A percentile compares a stretch with the other conserved stretches of the same genome.
Conservation (phyloP, 2,113 vertebrate species). For the Oxyruncus cristatus region DNA sequence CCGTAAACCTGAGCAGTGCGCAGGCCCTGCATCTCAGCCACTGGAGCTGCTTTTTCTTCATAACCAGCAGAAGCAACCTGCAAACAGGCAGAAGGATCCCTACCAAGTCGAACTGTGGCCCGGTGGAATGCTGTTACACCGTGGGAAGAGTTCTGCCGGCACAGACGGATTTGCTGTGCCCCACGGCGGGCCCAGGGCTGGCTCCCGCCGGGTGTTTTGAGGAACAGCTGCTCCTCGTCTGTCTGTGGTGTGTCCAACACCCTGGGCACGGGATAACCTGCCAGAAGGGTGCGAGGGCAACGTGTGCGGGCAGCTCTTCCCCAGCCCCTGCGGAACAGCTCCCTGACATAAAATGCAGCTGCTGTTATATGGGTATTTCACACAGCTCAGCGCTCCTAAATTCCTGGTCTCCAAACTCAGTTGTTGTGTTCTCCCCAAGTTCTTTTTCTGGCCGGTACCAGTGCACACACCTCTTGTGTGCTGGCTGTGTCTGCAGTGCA, state of each 20-base stretch:
- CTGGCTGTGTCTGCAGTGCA: not conserved
- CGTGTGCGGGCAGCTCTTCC: not conserved
- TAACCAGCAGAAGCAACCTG: not conserved
- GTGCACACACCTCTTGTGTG: too few species aligned
- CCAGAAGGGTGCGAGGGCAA: not conserved
- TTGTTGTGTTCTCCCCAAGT: not conserved
- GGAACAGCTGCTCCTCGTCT: not conserved
- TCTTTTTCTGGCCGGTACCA: not conserved
- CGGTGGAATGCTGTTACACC: fast-evolving
- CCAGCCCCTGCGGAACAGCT: not conserved
- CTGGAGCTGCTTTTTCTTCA: too few species aligned
- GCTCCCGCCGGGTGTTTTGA: fast-evolving
- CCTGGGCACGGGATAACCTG: not conserved
- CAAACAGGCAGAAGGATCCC: not conserved
- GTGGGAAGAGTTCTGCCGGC: not conserved
- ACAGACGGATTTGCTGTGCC: fast-evolving
- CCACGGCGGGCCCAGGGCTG: fast-evolving
- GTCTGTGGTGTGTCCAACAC: not conserved
- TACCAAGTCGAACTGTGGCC: fast-evolving
- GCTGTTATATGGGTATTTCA: not conserved
- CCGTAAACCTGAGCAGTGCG: not conserved
- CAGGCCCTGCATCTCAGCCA: too few species aligned
- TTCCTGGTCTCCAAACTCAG: not conserved
- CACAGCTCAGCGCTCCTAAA: not conserved
- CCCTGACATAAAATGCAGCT: not conserved